Evolutionary conservation across 2,888 invertebrate species (phyloP).

Genomic region (Elegia similella): DNA sequence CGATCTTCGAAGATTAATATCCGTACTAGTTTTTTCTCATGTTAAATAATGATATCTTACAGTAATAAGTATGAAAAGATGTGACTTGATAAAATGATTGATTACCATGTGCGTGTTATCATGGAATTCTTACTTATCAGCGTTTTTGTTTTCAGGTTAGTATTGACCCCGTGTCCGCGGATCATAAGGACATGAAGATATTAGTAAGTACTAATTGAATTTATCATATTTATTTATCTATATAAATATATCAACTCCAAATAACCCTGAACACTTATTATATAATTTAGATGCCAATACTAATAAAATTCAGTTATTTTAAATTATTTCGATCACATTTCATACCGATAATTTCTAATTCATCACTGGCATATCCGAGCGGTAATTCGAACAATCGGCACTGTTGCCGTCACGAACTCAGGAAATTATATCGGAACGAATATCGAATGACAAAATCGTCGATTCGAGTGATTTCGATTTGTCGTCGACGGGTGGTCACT

Average conservation of each 20-base stretch:
- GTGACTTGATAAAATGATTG: slow-evolving; percentile 1
- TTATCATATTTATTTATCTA: slow-evolving; percentile 60
- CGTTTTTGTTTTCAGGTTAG: slow-evolving; percentile 65
- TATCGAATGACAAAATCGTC: slow-evolving; percentile 67
- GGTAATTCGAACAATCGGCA: slow-evolving; percentile 34
- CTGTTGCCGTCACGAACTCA: slow-evolving; percentile 52
- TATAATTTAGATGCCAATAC: background rate
- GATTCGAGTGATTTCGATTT: slow-evolving; percentile 59
- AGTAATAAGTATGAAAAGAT: background rate
- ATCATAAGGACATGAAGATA: slow-evolving; percentile 80
- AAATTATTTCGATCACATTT: background rate
- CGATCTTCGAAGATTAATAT: background rate
- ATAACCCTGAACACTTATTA: slow-evolving; percentile 25
- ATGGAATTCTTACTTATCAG: background rate
- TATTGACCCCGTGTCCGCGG: slow-evolving; percentile 76
- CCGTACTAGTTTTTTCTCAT: slow-evolving; percentile 1
- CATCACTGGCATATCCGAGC: slow-evolving; percentile 29
- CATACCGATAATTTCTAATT: background rate
- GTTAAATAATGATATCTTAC: background rate
- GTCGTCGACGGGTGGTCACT: slow-evolving; percentile 56
- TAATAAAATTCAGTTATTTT: background rate
- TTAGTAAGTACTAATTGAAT: slow-evolving; percentile 72
- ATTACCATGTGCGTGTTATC: background rate
- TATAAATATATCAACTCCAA: slow-evolving; percentile 32
- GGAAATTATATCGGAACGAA: slow-evolving; percentile 75